A percentile compares a stretch with the other conserved stretches of the same genome.
Conservation (phyloP, 1,140 invertebrate genomes). For the Heliothis virescens region DNA sequence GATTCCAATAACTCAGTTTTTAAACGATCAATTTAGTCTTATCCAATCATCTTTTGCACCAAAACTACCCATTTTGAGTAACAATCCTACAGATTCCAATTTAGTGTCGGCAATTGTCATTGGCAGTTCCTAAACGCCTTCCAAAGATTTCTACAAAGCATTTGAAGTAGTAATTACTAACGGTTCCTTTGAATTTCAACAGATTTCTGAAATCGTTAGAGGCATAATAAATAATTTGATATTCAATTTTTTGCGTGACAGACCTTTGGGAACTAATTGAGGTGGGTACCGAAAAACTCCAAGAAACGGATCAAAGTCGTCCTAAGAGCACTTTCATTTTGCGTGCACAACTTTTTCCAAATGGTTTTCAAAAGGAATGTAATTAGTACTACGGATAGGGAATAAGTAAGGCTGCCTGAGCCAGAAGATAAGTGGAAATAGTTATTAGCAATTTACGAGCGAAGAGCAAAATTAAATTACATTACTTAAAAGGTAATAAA, state of each 20-base stretch:
- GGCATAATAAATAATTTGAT: not conserved
- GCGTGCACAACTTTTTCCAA: not conserved
- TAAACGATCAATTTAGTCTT: too few species aligned
- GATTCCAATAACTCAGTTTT: too few species aligned
- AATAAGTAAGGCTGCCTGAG: conserved; percentile 9
- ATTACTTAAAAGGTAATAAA: conserved; percentile 31
- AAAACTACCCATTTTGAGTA: too few species aligned
- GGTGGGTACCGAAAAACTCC: not conserved
- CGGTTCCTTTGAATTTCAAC: too few species aligned
- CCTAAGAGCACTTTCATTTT: not conserved
- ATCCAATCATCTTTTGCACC: too few species aligned
- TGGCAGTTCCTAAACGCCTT: too few species aligned
- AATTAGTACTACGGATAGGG: conserved; percentile 28
- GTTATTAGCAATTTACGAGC: conserved; percentile 36
- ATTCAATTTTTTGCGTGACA: not conserved
- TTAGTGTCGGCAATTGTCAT: too few species aligned
- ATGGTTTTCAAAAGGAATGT: conserved; percentile 19
- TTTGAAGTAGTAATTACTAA: too few species aligned
- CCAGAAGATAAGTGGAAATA: conserved; percentile 29
- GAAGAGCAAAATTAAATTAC: conserved; percentile 21
- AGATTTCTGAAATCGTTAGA: too few species aligned
- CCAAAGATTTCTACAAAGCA: too few species aligned
- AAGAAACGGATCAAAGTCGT: not conserved
- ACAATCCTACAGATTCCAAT: too few species aligned
- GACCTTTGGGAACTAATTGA: not conserved